Percentiles rank a stretch among this genome's conserved stretches.
Evolutionary conservation across 2,888 invertebrate genomes (phyloP).

Genomic region (Steromphala cineraria): DNA sequence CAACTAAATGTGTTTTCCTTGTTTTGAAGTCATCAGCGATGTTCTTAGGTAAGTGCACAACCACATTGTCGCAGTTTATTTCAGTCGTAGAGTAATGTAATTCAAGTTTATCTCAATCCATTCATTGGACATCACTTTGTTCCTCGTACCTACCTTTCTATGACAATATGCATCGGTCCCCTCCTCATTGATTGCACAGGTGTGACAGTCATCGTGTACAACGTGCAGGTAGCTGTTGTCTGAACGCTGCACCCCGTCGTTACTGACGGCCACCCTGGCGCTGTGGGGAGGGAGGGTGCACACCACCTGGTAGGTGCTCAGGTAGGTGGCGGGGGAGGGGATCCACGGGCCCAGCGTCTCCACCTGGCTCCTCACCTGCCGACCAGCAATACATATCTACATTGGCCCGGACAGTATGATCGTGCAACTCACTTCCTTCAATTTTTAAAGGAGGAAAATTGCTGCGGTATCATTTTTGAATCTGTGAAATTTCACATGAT

Average conservation of each 20-base stretch:
- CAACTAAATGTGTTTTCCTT: too few relatives aligned
- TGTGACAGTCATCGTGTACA: slow-evolving; percentile 50
- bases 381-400: background rate
- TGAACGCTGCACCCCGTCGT: slow-evolving; percentile 46
- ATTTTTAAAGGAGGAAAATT: too few relatives aligned
- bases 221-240: slow-evolving; percentile 42
- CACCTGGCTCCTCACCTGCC: background rate
- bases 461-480: too few relatives aligned
- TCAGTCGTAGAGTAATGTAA: too few relatives aligned
- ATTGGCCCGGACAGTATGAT: too few relatives aligned
- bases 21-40: too few relatives aligned
- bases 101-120: too few relatives aligned
- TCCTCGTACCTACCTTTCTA: slow-evolving; percentile 30
- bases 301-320: slow-evolving; percentile 52
- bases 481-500: too few relatives aligned
- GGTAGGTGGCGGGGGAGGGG: slow-evolving; percentile 35
- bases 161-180: slow-evolving; percentile 29
- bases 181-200: slow-evolving; percentile 42
- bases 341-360: background rate
- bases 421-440: too few relatives aligned
- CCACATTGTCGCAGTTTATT: too few relatives aligned
- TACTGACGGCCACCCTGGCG: slow-evolving; percentile 51
- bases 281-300: slow-evolving; percentile 51
- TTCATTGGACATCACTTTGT: too few relatives aligned
- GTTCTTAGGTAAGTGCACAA: too few relatives aligned